Conservation (phyloP, 2,888 invertebrate genomes). For the Aleiodes alternator region DNA sequence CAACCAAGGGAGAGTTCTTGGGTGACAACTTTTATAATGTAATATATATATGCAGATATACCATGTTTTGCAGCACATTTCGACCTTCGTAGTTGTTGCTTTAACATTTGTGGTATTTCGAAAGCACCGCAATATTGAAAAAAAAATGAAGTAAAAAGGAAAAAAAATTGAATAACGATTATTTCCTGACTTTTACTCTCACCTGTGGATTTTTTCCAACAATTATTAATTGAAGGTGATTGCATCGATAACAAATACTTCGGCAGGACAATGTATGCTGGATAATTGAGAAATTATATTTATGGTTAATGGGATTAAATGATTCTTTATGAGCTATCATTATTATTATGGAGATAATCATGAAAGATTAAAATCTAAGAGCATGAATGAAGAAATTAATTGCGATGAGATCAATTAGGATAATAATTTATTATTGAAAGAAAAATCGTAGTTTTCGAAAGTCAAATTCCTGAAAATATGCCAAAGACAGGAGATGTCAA, state of each 20-base stretch:
- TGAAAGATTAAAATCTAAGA: too few species aligned
- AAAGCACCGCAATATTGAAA: conserved; percentile 7
- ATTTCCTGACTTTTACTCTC: conserved; percentile 22
- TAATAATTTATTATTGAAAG: too few species aligned
- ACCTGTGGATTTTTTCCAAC: not conserved
- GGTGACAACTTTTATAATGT: conserved; percentile 26
- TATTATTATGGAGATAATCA: too few species aligned
- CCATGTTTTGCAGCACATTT: conserved; percentile 24
- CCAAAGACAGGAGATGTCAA: too few species aligned
- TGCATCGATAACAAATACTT: conserved; percentile 14
- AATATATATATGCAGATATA: conserved; percentile 2
- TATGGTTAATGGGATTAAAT: too few species aligned
- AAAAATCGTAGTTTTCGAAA: too few species aligned
- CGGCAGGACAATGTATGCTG: too few species aligned
- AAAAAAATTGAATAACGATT: not conserved
- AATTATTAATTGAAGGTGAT: not conserved
- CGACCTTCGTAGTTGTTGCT: conserved; percentile 42
- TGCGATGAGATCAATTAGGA: too few species aligned
- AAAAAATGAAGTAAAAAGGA: conserved; percentile 6
- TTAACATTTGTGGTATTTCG: conserved; percentile 22
- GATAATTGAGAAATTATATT: too few species aligned
- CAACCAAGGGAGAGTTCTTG: conserved; percentile 29
- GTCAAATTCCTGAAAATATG: too few species aligned
- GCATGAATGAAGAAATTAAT: too few species aligned
- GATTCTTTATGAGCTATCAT: too few species aligned